These are phyloP conservation scores for Vannuccia rotundouncinata DNA, from an alignment of 2,888 invertebrate genomes.

Conservation along the genomic window DNA sequence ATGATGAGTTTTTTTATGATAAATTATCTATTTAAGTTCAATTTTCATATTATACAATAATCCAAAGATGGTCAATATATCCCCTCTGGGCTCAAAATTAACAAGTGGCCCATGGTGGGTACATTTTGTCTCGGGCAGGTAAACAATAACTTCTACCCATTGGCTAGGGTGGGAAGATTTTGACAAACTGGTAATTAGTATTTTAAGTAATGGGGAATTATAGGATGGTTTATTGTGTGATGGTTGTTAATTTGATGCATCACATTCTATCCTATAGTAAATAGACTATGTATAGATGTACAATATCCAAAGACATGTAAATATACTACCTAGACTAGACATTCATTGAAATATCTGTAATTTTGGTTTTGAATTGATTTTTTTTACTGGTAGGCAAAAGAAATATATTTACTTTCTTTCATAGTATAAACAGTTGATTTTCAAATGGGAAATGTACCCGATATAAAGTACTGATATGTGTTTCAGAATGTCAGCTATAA, in stretches of 20 bases:
- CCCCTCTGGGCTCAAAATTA: background rate
- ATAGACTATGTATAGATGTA: background rate
- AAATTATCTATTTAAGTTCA: too few species aligned
- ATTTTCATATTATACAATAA: too few species aligned
- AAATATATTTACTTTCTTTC: too few species aligned
- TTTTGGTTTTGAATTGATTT: background rate
- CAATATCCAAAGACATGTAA: background rate
- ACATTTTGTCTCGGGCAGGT: slow-evolving; percentile 4
- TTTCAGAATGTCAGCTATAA: too few species aligned
- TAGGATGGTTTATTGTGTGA: background rate
- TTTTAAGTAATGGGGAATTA: background rate
- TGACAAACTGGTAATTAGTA: background rate
- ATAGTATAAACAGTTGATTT: too few species aligned
- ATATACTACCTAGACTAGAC: background rate
- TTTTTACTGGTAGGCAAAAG: background rate
- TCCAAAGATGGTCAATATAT: too few species aligned
- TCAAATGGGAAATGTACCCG: too few species aligned
- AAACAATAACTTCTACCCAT: slow-evolving; percentile 1
- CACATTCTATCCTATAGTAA: background rate
- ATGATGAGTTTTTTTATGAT: too few species aligned
- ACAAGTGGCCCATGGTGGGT: background rate
- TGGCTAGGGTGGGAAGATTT: background rate
- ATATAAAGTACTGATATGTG: too few species aligned
- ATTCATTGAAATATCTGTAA: too few species aligned
- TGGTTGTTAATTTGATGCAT: background rate